Percentiles rank a stretch among this genome's conserved stretches.
These are phyloP conservation scores for Gymnodraco acuticeps DNA, from an alignment of 2,797 vertebrate species.

Conservation along the genomic window DNA sequence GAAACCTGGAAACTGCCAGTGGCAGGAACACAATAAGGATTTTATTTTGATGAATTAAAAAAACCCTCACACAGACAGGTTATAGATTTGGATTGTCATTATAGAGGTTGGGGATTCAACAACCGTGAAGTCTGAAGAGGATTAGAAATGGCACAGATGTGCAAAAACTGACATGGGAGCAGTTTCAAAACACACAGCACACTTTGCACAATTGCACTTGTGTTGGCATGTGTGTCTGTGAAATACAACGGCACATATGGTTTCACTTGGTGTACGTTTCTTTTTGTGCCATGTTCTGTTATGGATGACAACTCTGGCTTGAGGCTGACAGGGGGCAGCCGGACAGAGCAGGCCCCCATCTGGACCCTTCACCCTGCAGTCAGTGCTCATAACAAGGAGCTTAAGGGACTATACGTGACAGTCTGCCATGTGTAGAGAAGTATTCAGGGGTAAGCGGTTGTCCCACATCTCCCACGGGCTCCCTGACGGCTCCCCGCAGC, in stretches of 20 bases:
- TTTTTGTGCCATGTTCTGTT: slow-evolving; percentile 29
- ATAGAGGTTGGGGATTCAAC: background rate
- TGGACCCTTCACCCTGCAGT: slow-evolving; percentile 40
- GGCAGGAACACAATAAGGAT: slow-evolving; percentile 29
- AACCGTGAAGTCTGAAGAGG: background rate
- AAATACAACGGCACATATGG: slow-evolving; percentile 18
- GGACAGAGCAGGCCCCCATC: slow-evolving; percentile 44
- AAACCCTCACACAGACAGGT: background rate
- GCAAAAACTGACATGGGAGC: slow-evolving; percentile 9
- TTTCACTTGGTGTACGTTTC: slow-evolving; percentile 35
- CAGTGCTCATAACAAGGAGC: slow-evolving; percentile 49
- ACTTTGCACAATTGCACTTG: background rate
- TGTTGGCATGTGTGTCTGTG: slow-evolving; percentile 2
- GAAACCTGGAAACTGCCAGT: background rate
- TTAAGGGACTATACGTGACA: slow-evolving; percentile 27
- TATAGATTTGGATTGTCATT: slow-evolving; percentile 14
- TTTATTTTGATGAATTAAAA: slow-evolving; percentile 28
- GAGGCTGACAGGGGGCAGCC: slow-evolving; percentile 46
- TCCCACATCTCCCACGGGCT: slow-evolving; percentile 24
- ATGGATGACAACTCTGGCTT: slow-evolving; percentile 17
- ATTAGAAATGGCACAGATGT: slow-evolving; percentile 31
- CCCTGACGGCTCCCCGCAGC: slow-evolving; percentile 45
- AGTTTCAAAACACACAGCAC: slow-evolving; percentile 28
- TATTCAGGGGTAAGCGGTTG: slow-evolving; percentile 35
- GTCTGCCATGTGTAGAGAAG: slow-evolving; percentile 25